A percentile compares a stretch with the other conserved stretches of the same genome.
These are phyloP conservation scores for Cataglyphis rosenhaueri DNA, from an alignment of 2,888 invertebrate species.

Conservation along the genomic window DNA sequence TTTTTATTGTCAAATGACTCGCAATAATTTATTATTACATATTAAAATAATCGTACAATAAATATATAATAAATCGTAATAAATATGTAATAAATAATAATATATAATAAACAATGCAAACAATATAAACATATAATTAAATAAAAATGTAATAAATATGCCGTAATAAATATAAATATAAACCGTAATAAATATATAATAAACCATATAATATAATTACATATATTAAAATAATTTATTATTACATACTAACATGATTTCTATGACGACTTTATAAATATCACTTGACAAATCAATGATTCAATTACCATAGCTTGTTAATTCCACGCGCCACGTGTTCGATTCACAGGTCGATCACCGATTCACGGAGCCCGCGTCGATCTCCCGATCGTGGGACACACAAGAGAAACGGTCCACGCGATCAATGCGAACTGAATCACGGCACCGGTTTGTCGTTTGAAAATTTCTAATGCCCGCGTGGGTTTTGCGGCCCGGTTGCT, in stretches of 20 bases:
- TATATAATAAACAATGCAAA: no score
- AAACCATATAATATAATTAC: no score
- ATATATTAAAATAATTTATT: not conserved
- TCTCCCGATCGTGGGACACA: slow-evolving; percentile 3
- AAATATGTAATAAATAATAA: no score
- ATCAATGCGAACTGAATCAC: slow-evolving; percentile 56
- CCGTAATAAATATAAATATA: no score
- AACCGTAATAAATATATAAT: no score
- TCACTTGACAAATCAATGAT: not conserved
- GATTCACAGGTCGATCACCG: slow-evolving; percentile 16
- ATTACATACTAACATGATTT: not conserved
- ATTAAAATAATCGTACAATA: no score
- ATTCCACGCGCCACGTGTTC: not conserved
- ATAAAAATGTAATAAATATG: no score
- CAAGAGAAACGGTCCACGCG: slow-evolving; percentile 20
- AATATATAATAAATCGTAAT: no score
- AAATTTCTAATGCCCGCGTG: slow-evolving; percentile 73
- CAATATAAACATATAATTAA: no score
- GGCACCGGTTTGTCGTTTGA: slow-evolving; percentile 63
- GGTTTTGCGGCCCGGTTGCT: slow-evolving; percentile 43
- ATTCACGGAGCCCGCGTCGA: not conserved
- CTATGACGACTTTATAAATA: not conserved
- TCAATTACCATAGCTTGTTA: not conserved
- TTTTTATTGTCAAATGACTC: not conserved
- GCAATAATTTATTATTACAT: not conserved